Conservation (phyloP, 2,113 vertebrate species). For the Vulpes vulpes region DNA sequence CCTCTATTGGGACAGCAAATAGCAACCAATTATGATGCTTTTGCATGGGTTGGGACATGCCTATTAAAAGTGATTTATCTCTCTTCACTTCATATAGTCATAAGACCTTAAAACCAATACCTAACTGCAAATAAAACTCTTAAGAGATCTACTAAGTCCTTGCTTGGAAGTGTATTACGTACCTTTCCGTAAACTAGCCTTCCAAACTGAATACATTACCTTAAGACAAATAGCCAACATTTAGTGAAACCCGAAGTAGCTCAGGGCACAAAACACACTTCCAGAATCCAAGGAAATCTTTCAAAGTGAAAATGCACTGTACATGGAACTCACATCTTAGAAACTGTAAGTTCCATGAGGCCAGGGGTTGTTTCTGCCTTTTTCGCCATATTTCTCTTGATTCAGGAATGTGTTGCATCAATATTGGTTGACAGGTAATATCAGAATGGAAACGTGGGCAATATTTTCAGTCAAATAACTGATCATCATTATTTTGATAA, state of each 20-base stretch:
- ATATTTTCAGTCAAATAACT: background rate
- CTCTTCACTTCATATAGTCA: background rate
- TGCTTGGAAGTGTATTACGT: background rate
- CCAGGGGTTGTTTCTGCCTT: background rate
- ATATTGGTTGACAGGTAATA: background rate
- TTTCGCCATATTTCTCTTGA: background rate
- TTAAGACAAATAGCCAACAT: background rate
- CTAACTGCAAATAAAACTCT: background rate
- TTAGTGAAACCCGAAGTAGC: background rate
- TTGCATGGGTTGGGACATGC: background rate
- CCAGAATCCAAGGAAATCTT: background rate
- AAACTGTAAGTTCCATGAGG: background rate
- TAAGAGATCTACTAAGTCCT: background rate
- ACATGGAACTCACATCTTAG: background rate
- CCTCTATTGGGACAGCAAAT: background rate
- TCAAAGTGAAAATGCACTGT: background rate
- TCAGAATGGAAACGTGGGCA: background rate
- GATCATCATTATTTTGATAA: background rate
- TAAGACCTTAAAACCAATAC: conserved; percentile 18
- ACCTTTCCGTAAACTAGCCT: background rate
- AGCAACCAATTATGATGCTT: conserved; percentile 6
- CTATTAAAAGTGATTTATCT: conserved; percentile 57
- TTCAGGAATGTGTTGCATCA: background rate
- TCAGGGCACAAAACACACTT: background rate
- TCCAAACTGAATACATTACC: background rate